Evolutionary conservation across 2,888 invertebrate species (phyloP).

Genomic region (Auanema sp.): DNA sequence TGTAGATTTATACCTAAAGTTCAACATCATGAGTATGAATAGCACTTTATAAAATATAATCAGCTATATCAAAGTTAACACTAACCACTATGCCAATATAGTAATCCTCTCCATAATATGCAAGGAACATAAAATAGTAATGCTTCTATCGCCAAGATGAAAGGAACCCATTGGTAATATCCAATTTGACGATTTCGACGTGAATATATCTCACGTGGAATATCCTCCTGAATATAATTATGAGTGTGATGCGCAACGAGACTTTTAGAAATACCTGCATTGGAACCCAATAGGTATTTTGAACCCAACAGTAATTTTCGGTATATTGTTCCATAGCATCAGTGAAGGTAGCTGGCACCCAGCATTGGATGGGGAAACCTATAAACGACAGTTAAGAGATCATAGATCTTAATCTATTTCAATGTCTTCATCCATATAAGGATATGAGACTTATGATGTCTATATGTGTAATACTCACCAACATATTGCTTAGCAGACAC

Average conservation of each 20-base stretch:
- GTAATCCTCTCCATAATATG: slow-evolving; percentile 63
- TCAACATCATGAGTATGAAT: slow-evolving; percentile 1
- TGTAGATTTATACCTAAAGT: slow-evolving; percentile 63
- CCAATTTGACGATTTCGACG: slow-evolving; percentile 64
- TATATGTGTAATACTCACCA: slow-evolving; percentile 33
- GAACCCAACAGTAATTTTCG: slow-evolving; percentile 64
- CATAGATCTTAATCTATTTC: neutral
- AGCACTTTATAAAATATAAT: neutral
- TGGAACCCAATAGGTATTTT: slow-evolving; percentile 65
- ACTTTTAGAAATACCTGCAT: slow-evolving; percentile 43
- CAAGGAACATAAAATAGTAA: slow-evolving; percentile 64
- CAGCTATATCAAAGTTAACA: neutral
- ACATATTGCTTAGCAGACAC: slow-evolving; percentile 65
- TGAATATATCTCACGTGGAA: slow-evolving; percentile 64
- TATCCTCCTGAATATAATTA: slow-evolving; percentile 53
- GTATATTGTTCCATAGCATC: slow-evolving; percentile 65
- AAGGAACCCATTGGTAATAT: slow-evolving; percentile 64
- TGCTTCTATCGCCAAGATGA: slow-evolving; percentile 64
- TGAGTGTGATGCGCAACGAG: neutral
- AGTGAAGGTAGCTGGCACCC: slow-evolving; percentile 65
- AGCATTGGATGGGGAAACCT: slow-evolving; percentile 63
- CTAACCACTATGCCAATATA: slow-evolving; percentile 64
- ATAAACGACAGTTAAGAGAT: neutral
- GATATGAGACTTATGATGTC: neutral
- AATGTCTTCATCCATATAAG: neutral